Base-by-base conservation (phyloP, 2,888 invertebrate species). In the Bruchidius siliquastri region DNA sequence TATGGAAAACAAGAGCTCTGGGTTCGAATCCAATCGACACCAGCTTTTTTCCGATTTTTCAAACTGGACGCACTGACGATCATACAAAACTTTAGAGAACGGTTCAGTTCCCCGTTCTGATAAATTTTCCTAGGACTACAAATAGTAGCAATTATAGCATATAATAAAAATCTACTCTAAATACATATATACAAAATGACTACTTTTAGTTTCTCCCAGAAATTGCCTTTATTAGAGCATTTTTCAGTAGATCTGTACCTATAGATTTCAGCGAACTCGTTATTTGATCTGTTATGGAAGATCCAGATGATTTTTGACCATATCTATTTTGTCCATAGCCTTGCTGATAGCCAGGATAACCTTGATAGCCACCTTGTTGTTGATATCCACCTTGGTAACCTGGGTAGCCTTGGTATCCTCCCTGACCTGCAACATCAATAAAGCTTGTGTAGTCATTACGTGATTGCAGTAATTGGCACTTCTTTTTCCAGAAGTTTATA, bases 231-330 rank as follows among this genome's bases (percentile, higher is more conserved):
- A 79, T 77, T 72, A 86, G 76, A 70, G 85, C 84, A 74, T 85
- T 83, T 80, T 84, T 85, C 69, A 87, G 80, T 74, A 86, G 76
- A 77, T 84, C 82, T 81, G 84, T 86, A 86, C 87, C 87, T 81
- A 85, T 82, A 68, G 79, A 82, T 79, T 86, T 86, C 26, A 87
- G 78, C 3, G 83, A 82, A 68, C 82, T 81, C n/a, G 82, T 83
- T n/a, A 86, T 76, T 74, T 82, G 83, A 74, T 86, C 86, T 4
- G 83, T 80, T 13, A 83, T 81, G 68, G 83, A 83, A 10, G 81
- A 80, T 67, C 81, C 82, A 2, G 79, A 78, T 26, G 74, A 79
- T 67, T 78, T 76, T 71, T 77, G 76, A 22, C 79, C 78, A 21
- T 77, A 75, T 72, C 73, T 72, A 66, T 76, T 75, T 68, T 79